Conservation (phyloP, 2,113 vertebrate species). For the Ellobius talpinus region DNA sequence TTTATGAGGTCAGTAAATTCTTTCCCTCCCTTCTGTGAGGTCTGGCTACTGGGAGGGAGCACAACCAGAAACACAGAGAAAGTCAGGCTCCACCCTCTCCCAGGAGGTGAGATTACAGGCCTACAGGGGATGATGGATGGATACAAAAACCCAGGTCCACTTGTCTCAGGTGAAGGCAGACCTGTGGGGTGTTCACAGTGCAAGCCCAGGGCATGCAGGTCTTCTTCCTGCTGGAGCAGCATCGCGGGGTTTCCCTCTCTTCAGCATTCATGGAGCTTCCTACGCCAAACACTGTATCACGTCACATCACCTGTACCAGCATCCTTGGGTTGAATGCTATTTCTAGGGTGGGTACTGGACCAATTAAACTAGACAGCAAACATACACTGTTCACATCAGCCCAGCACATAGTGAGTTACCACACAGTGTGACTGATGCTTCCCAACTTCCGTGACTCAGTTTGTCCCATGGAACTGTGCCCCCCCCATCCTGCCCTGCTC, state of each 20-base stretch:
- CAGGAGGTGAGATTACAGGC: neutral
- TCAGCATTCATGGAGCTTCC: neutral
- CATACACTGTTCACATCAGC: neutral
- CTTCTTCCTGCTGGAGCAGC: neutral
- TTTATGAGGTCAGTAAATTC: neutral
- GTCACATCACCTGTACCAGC: neutral
- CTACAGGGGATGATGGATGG: neutral
- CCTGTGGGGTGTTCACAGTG: neutral
- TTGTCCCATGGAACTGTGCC: neutral
- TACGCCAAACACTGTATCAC: neutral
- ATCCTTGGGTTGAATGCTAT: neutral
- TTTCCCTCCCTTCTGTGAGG: neutral
- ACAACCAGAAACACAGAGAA: neutral
- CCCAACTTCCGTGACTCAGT: neutral
- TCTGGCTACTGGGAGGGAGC: neutral
- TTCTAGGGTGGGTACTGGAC: neutral
- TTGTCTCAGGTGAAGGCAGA: neutral
- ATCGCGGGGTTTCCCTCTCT: neutral
- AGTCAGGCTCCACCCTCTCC: neutral
- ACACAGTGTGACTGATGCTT: too few relatives aligned
- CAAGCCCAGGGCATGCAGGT: neutral
- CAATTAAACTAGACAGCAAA: neutral
- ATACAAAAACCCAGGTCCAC: accelerated
- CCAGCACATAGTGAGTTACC: neutral
- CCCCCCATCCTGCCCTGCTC: accelerated